phyloP scores from a whole-genome alignment of 2,113 vertebrate genomes.

The Coptodon rendalli region DNA sequence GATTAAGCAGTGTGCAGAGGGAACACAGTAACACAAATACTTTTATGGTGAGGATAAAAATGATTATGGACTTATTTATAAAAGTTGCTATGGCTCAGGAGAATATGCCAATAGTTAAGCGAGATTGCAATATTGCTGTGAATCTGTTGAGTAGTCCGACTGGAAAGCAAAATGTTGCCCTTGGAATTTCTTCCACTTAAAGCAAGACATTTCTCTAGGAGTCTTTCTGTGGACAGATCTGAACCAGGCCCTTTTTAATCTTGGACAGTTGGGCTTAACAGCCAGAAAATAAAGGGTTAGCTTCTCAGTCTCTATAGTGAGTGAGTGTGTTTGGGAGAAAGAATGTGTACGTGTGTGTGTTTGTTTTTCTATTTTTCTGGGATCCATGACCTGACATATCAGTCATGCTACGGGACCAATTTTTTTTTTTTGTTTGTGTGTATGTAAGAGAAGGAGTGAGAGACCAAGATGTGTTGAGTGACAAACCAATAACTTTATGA shows the following conservation, averaged over 20 bases:
- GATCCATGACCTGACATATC: not conserved
- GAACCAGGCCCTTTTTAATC: not conserved
- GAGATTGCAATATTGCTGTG: not conserved
- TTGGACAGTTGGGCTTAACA: not conserved
- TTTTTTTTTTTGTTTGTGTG: not conserved
- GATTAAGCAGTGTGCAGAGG: not conserved
- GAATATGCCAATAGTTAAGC: not conserved
- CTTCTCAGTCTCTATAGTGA: not conserved
- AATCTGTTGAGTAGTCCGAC: not conserved
- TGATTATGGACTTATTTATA: not conserved
- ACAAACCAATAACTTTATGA: not conserved
- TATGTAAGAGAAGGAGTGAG: not conserved
- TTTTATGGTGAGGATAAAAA: not conserved
- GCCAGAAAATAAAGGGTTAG: not conserved
- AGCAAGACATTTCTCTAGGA: not conserved
- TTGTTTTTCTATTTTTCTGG: not conserved
- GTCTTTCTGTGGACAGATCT: not conserved
- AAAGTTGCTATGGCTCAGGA: not conserved
- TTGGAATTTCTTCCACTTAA: not conserved
- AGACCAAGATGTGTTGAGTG: not conserved
- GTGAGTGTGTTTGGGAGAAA: not conserved
- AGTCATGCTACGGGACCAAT: not conserved
- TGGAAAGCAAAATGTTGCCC: not conserved
- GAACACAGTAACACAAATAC: not conserved
- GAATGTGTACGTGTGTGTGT: not conserved